A percentile compares a stretch with the other conserved stretches of the same genome.
phyloP scores from a whole-genome alignment of 2,888 invertebrate genomes.

The Lasioglossum malachurum region DNA sequence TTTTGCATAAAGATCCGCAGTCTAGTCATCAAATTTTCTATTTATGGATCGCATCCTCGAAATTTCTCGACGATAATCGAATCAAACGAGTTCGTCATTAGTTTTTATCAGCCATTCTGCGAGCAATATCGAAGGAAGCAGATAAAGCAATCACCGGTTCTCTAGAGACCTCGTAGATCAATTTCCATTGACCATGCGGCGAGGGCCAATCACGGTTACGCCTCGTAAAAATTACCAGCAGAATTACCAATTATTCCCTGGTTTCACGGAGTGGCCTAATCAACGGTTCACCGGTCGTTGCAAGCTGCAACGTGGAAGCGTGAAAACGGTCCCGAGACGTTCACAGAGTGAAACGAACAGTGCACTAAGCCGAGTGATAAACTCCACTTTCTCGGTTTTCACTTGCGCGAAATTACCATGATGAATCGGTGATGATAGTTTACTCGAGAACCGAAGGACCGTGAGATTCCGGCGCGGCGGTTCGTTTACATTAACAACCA shows the following conservation, averaged over 20 bases:
- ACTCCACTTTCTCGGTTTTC: conserved; percentile 56
- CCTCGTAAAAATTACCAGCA: neutral
- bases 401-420: conserved; percentile 41
- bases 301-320: neutral
- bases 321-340: neutral
- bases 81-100: conserved; percentile 8
- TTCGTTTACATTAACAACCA: neutral
- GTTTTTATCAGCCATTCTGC: conserved; percentile 47
- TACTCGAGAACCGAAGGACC: neutral
- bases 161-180: conserved; percentile 6
- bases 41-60: neutral
- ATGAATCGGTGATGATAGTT: conserved; percentile 19
- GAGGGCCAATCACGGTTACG: conserved; percentile 6
- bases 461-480: neutral
- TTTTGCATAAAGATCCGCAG: too few species aligned
- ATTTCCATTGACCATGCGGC: conserved; percentile 8
- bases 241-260: neutral
- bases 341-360: conserved; percentile 39
- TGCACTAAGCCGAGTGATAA: conserved; percentile 23
- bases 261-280: neutral
- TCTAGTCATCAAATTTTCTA: neutral
- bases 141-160: conserved; percentile 57
- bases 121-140: conserved; percentile 57
- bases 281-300: neutral
- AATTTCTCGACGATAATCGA: neutral